These are phyloP conservation scores for Acanthosepion lycidas DNA, from an alignment of 2,888 invertebrate species.

Conservation along the genomic window DNA sequence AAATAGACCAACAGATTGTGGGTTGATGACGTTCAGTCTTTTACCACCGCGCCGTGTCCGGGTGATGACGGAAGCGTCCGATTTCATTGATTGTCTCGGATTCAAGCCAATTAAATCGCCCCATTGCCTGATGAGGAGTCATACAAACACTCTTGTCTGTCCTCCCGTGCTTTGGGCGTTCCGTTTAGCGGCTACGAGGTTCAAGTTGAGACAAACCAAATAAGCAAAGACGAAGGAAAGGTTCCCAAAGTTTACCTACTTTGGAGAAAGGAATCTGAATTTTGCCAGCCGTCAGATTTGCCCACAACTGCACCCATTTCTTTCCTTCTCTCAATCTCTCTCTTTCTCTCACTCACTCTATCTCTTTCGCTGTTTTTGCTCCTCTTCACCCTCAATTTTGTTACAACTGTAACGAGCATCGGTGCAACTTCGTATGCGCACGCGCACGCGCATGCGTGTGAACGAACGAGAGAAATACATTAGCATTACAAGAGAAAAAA, in stretches of 20 bases:
- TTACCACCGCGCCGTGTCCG: not conserved
- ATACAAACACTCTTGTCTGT: not conserved
- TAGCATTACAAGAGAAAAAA: too few species aligned
- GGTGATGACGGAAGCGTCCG: conserved; percentile 14
- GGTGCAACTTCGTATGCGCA: too few species aligned
- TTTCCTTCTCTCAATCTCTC: too few species aligned
- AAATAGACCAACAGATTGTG: conserved; percentile 18
- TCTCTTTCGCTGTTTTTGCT: too few species aligned
- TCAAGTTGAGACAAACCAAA: not conserved
- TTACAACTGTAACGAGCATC: too few species aligned
- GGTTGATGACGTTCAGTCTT: not conserved
- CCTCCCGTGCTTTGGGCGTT: not conserved
- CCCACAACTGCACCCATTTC: too few species aligned
- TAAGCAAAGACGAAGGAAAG: not conserved
- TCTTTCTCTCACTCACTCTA: too few species aligned
- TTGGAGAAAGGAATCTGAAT: not conserved
- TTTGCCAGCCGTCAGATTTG: too few species aligned
- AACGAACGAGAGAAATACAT: too few species aligned
- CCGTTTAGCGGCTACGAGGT: not conserved
- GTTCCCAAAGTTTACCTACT: not conserved
- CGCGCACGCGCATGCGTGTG: too few species aligned
- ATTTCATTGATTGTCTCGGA: not conserved
- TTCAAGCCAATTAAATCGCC: not conserved
- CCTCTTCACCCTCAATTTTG: too few species aligned
- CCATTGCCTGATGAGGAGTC: not conserved